These are phyloP conservation scores for Sceloporus tristichus DNA, from an alignment of 2,113 vertebrate species.

Conservation along the genomic window DNA sequence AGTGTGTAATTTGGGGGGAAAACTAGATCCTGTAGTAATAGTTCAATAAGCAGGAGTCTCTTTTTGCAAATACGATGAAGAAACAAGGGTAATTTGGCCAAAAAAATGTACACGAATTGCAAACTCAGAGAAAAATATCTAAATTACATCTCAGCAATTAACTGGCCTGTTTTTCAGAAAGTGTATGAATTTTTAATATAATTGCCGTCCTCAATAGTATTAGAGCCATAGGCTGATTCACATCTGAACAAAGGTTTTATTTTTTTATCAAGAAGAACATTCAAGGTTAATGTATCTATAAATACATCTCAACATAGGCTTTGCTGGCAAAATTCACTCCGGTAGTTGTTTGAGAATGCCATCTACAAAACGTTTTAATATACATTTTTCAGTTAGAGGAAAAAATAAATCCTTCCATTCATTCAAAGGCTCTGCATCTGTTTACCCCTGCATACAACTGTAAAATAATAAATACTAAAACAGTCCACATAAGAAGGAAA, in stretches of 20 bases:
- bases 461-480: slow-evolving; percentile 25
- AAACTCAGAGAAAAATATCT: slow-evolving; percentile 71
- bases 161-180: slow-evolving; percentile 79
- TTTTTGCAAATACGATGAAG: slow-evolving; percentile 76
- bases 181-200: slow-evolving; percentile 66
- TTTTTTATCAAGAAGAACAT: slow-evolving; percentile 45
- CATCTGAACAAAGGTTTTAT: slow-evolving; percentile 61
- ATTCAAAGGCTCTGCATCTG: not conserved
- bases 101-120: slow-evolving; percentile 64
- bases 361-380: slow-evolving; percentile 26
- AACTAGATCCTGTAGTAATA: slow-evolving; percentile 82
- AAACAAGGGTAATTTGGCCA: slow-evolving; percentile 72
- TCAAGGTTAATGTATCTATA: slow-evolving; percentile 67
- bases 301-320: slow-evolving; percentile 54
- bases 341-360: slow-evolving; percentile 39
- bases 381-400: slow-evolving; percentile 12
- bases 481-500: not conserved
- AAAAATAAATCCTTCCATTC: slow-evolving; percentile 37
- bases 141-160: slow-evolving; percentile 80
- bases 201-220: slow-evolving; percentile 72
- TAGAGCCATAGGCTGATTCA: slow-evolving; percentile 52
- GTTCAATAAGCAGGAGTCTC: slow-evolving; percentile 79
- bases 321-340: slow-evolving; percentile 35
- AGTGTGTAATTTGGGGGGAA: slow-evolving; percentile 82
- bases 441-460: not conserved